Evolutionary conservation across 1,140 invertebrate genomes (phyloP), one percentile per base, ranked within the genome.

Genomic region (Trichoplusia ni): DNA sequence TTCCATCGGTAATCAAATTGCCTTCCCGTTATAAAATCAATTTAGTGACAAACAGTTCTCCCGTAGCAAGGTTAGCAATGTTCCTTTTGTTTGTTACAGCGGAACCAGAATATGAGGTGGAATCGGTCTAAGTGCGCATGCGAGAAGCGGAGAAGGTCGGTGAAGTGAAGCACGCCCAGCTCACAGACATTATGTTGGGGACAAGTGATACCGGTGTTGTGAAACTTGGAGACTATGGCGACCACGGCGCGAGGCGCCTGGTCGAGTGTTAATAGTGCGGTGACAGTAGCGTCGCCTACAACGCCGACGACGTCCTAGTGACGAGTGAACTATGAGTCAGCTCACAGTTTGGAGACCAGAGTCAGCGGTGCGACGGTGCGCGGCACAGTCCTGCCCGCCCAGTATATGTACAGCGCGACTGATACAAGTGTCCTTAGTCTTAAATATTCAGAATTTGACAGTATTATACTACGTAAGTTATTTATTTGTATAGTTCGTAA

Each of bases 401-500:
- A 31, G 25, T 58, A 58, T 65, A 69, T 49, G 59, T 58, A 49
- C 60, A 46, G 63, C 38, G 61, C 67, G 86, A 89, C 83, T 86
- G 86, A 88, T 59, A 75, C 25, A 75, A 69, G 79, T 81, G 81
- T 84, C 77, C 77, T 79, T 75, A 77, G 58, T 64, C 58, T 64
- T 73, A 75, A 69, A 79, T 77, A 77, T 79, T 64, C 51, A 65
- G 70, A 81, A 82, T 79, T 82, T 66, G 83, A 71, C 87, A 89
- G 87, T 90, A 90, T 90, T 90, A 88, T 77, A 81, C 73, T 16
- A 42, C 31, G n/a, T 89, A 84, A 81, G 75, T 70, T 78, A 83
- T 79, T 82, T 83, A 84, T 83, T 86, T 67, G 53, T 71, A 29
- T 59, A 61, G 14, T 25, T 72, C 40, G n/a, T 67, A 72, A 69